Base-by-base conservation (phyloP, 2,113 vertebrate genomes). In the Tinamus guttatus region DNA sequence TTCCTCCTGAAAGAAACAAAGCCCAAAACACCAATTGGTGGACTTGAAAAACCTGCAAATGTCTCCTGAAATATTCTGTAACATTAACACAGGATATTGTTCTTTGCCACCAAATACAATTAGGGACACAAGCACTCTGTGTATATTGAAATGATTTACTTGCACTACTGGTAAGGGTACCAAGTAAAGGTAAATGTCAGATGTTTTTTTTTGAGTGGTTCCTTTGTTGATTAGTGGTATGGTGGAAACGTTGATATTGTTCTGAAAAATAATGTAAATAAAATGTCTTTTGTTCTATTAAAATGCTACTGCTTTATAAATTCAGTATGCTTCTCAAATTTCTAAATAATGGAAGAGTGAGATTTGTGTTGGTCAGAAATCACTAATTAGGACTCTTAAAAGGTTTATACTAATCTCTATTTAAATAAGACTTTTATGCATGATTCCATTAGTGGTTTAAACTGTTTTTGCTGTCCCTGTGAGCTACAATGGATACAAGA, bases 201-300 rank as follows among this genome's bases (percentile, higher is more conserved):
- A 22, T 36, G 47, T 36, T 84, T 67, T 43, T 43, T 49, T 49
- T 22, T 49, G 77, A 85, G 58, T 49, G 81, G 49, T 69, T 90
- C 19, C 30, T 81, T 28, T 87, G 52, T 25, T 64, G 54, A 43
- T 52, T 65, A 89, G 32, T 80, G 74, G 49, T 24, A n/a, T 2
- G 4, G 17, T 86, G 62, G 64, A 82, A 87, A 13, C 78, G 75
- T 68, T 69, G 54, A 28, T 88, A 22, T 43, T 74, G 36, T 91
- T 76, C 27, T 43, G n/a, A 75, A 60, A 60, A 74, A 30, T 34
- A 62, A 7, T 3, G 51, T 51, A 52, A 96, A 87, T 96, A 93
- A 94, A 90, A 87, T 71, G 34, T 10, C 10, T 82, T 82, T 87
- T 80, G 38, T 65, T 92, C 32, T 80, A 40, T 74, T 91, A 81